phyloP scores from a whole-genome alignment of 2,113 vertebrate species.

The Raja brachyura region DNA sequence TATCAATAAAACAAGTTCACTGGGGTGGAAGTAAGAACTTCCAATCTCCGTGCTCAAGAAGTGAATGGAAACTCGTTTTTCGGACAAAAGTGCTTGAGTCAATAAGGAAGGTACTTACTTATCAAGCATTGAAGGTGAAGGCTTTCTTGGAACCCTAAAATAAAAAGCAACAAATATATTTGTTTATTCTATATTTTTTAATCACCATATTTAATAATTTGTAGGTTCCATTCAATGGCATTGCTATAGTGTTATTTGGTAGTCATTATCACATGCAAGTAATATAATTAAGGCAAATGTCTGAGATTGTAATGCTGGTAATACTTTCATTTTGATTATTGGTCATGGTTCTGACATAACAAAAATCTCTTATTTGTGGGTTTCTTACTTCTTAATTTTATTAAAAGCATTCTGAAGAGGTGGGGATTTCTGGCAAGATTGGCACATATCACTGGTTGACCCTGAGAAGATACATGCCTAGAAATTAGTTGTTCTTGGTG shows the following conservation, averaged over 20 bases:
- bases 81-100: too few relatives aligned
- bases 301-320: neutral
- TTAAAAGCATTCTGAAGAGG: neutral
- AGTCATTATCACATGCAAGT: neutral
- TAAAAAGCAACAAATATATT: neutral
- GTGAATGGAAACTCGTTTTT: too few relatives aligned
- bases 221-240: neutral
- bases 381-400: neutral
- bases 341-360: neutral
- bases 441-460: neutral
- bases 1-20: neutral
- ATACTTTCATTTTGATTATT: neutral
- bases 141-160: neutral
- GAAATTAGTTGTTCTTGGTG: too few relatives aligned
- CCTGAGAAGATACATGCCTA: neutral
- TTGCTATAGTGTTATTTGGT: neutral
- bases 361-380: neutral
- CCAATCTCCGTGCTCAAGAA: neutral
- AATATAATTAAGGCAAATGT: neutral
- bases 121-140: neutral
- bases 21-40: neutral
- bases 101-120: neutral
- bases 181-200: neutral
- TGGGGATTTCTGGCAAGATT: neutral
- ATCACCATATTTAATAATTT: neutral